Percentiles rank a stretch among this genome's conserved stretches.
Conservation (phyloP, 2,113 vertebrate genomes). For the Campylomormyrus numenius region DNA sequence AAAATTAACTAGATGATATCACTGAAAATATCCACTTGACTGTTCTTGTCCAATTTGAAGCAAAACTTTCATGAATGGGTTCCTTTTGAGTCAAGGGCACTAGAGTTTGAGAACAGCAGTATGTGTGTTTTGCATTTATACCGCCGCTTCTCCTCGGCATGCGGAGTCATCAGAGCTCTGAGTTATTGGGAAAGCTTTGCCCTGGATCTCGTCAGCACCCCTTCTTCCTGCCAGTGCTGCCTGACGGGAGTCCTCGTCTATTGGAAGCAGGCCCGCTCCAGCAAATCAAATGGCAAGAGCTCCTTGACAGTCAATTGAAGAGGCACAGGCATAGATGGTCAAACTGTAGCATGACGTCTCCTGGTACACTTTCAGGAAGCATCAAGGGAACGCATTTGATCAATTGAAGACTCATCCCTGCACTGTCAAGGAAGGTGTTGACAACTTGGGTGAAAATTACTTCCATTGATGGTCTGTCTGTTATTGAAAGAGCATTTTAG, state of each 20-base stretch:
- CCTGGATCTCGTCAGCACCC: conserved; percentile 53
- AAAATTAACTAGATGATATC: not conserved
- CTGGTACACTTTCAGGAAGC: not conserved
- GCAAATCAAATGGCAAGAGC: conserved; percentile 37
- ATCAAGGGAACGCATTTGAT: not conserved
- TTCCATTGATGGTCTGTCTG: not conserved
- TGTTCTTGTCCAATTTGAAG: not conserved
- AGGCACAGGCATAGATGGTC: not conserved
- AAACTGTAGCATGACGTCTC: not conserved
- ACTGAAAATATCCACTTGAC: not conserved
- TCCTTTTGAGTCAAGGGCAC: not conserved
- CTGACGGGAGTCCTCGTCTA: conserved; percentile 33
- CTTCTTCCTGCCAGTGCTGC: conserved; percentile 33
- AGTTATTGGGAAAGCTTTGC: conserved; percentile 43
- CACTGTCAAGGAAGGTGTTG: not conserved
- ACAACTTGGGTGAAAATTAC: not conserved
- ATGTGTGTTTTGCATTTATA: not conserved
- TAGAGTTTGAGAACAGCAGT: not conserved
- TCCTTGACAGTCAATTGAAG: not conserved
- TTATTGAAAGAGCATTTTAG: not conserved
- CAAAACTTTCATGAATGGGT: not conserved
- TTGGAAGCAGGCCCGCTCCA: conserved; percentile 20
- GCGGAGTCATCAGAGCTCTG: conserved; percentile 42
- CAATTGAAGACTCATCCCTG: not conserved
- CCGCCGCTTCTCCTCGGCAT: conserved; percentile 35